Evolutionary conservation across 2,113 vertebrate species (phyloP), one percentile per base, ranked within the genome.

Genomic region (Apodemus sylvaticus): DNA sequence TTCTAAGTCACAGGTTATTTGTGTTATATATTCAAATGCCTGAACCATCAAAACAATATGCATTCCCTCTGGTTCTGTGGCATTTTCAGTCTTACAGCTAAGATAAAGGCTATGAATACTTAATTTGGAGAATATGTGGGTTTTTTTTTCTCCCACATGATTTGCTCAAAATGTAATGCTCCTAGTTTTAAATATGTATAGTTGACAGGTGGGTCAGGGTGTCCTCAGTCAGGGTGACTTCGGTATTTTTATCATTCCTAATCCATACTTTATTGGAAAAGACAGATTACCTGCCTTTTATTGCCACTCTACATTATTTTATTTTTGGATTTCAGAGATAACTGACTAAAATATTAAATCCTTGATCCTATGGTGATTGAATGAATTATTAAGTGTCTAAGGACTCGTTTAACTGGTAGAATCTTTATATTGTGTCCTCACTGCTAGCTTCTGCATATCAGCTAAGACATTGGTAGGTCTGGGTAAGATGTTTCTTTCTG

Each of bases 211-310:
- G 62, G 78, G 71, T 97, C 34, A 7, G 3, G n/a, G 39, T 83
- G 42, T 91, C 70, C 74, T 66, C 74, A 68, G 70, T 73, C 14
- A 71, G 60, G n/a, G 89, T 82, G 90, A 90, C 83, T 89, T 90
- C 14, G 5, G 45, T 0, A 0, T 48, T 89, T 92, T 74, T 39
- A 73, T 86, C 34, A 7, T 68, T 87, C 94, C 89, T 60, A 83
- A 92, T 86, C 92, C 91, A 55, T 34, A 42, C 39, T 78, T 76
- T 58, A 19, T 48, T 66, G 73, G 51, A 76, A 96, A 96, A 86
- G 60, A 86, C 19, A 93, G 90, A 92, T 26, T 48, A 68, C 4
- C 68, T 78, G 62, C n/a, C n/a, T 91, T 96, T 55, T 81, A 53
- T 91, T 89, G 91, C 62, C 36, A 3, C 85, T 95, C 70, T 74